A percentile compares a stretch with the other conserved stretches of the same genome.
phyloP scores from a whole-genome alignment of 2,113 vertebrate genomes.

The Tympanuchus pallidicinctus region DNA sequence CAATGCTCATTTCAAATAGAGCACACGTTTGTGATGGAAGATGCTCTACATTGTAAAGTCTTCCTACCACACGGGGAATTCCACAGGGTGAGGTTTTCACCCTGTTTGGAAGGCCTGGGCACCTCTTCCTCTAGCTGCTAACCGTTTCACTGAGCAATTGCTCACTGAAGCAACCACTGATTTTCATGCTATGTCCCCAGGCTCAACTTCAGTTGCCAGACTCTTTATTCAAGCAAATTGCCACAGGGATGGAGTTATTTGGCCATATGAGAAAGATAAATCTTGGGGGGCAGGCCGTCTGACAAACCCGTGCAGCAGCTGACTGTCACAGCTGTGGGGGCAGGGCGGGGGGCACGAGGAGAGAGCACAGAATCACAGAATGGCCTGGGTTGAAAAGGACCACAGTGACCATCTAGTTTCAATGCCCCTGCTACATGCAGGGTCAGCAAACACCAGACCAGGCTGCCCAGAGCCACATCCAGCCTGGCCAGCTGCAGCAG shows the following conservation, averaged over 20 bases:
- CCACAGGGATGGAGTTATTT: slow-evolving; percentile 42
- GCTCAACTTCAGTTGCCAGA: not conserved
- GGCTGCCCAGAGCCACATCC: too few relatives aligned
- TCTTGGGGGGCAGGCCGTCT: not conserved
- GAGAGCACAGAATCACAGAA: not conserved
- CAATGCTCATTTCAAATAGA: not conserved
- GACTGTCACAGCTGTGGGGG: not conserved
- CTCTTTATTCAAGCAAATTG: slow-evolving; percentile 51
- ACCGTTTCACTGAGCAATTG: slow-evolving; percentile 6
- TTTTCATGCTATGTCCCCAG: slow-evolving; percentile 4
- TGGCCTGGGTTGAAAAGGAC: too few relatives aligned
- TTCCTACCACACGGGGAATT: not conserved
- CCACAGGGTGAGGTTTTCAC: not conserved
- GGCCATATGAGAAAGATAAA: slow-evolving; percentile 42
- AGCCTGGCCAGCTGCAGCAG: not conserved
- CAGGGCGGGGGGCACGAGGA: not conserved
- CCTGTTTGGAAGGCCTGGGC: not conserved
- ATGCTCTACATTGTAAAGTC: not conserved
- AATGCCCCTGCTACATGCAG: too few relatives aligned
- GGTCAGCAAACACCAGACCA: too few relatives aligned
- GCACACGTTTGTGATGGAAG: not conserved
- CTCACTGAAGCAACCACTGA: slow-evolving; percentile 10
- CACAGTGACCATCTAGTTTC: too few relatives aligned
- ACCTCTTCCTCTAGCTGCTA: not conserved
- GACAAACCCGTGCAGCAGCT: not conserved